phyloP scores from a whole-genome alignment of 2,888 invertebrate genomes.

The Cryptus armator region DNA sequence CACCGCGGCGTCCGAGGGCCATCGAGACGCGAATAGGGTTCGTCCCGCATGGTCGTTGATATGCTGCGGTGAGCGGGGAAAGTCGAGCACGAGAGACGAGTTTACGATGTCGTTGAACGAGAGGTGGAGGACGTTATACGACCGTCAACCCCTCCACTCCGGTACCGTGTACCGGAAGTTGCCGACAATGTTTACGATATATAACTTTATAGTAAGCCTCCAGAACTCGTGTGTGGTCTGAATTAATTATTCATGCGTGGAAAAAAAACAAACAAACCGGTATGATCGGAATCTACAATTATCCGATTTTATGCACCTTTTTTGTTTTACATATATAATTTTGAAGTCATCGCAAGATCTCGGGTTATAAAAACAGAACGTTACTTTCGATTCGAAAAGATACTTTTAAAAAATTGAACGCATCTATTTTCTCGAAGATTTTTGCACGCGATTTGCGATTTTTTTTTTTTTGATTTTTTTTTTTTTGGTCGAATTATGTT shows the following conservation, averaged over 20 bases:
- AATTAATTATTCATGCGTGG: conserved; percentile 13
- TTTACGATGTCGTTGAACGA: conserved; percentile 59
- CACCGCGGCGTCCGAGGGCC: conserved; percentile 25
- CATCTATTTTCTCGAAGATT: too few species aligned
- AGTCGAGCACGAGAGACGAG: conserved; percentile 51
- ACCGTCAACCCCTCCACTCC: conserved; percentile 6
- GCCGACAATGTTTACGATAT: conserved; percentile 23
- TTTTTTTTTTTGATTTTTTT: too few species aligned
- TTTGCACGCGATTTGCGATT: too few species aligned
- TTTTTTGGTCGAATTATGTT: too few species aligned
- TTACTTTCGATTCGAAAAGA: neutral
- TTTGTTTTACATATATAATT: neutral
- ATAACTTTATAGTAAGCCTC: conserved; percentile 3
- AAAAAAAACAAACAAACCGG: neutral
- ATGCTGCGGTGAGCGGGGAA: conserved; percentile 29
- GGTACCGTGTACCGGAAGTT: conserved; percentile 9
- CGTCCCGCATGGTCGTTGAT: conserved; percentile 9
- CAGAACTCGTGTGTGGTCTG: conserved; percentile 9
- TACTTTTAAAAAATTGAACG: neutral
- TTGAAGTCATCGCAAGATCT: neutral
- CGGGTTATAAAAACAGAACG: neutral
- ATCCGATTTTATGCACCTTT: neutral
- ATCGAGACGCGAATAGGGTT: conserved; percentile 18
- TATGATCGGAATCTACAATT: neutral
- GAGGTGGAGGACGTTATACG: conserved; percentile 13